Conservation (phyloP, 1,140 invertebrate genomes). For the Drosophila ironensis region DNA sequence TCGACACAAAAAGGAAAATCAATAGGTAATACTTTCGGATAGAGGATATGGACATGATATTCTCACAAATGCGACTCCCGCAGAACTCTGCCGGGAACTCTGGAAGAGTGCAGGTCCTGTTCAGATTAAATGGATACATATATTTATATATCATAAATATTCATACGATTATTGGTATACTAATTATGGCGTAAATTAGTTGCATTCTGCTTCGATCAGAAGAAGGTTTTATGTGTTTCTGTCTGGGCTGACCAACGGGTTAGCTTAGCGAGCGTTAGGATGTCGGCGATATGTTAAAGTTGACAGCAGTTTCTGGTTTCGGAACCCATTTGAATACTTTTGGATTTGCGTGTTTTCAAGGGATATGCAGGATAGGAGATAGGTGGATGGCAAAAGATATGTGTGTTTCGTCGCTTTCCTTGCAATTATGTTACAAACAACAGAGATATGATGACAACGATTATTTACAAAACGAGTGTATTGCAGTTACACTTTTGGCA, state of each 20-base stretch:
- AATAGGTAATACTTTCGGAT: conserved; percentile 73
- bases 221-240: no score
- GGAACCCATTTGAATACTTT: neutral
- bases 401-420: conserved; percentile 25
- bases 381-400: conserved; percentile 27
- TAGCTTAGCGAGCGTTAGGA: conserved; percentile 46
- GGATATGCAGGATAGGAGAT: neutral
- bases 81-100: conserved; percentile 55
- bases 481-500: conserved; percentile 65
- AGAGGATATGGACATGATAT: conserved; percentile 64
- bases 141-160: conserved; percentile 6
- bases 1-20: conserved; percentile 64
- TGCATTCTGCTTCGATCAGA: conserved; percentile 28
- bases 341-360: neutral
- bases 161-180: conserved; percentile 45
- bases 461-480: conserved; percentile 68
- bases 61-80: conserved; percentile 78
- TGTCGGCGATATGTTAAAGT: conserved; percentile 60
- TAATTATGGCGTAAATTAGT: conserved; percentile 44
- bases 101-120: conserved; percentile 75
- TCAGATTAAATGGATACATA: conserved; percentile 70
- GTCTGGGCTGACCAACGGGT: conserved; percentile 34
- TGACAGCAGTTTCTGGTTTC: conserved; percentile 47
- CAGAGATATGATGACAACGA: conserved; percentile 72
- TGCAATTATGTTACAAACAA: conserved; percentile 43